Conservation (phyloP, 2,113 vertebrate genomes). For the Hyperopisus bebe region DNA sequence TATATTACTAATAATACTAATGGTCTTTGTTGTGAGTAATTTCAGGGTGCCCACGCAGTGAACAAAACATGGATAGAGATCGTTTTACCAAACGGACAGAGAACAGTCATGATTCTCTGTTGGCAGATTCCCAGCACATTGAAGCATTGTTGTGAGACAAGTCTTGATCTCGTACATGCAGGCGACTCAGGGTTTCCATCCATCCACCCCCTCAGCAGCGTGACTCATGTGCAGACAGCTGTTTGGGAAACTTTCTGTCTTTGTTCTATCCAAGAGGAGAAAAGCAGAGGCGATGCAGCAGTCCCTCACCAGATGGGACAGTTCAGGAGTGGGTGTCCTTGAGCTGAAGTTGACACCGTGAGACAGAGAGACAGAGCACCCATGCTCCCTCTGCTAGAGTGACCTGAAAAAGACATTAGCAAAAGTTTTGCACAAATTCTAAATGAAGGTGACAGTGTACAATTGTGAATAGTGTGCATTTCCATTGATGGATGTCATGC, state of each 20-base stretch:
- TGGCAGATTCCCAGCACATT: background rate
- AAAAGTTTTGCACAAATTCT: background rate
- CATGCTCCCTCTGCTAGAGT: background rate
- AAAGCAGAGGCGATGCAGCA: background rate
- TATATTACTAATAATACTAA: background rate
- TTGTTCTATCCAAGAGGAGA: slow-evolving; percentile 11
- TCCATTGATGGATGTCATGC: background rate
- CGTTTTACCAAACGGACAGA: background rate
- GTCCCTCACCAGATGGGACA: slow-evolving; percentile 13
- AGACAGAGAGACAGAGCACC: background rate
- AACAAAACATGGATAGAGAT: background rate
- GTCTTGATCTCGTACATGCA: background rate
- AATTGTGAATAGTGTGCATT: background rate
- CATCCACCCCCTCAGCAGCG: slow-evolving; percentile 5
- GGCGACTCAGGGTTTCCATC: slow-evolving; percentile 23
- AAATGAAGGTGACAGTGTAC: background rate
- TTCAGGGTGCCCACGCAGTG: background rate
- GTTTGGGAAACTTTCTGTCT: slow-evolving; percentile 20
- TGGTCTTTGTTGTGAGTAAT: background rate
- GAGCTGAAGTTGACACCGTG: background rate
- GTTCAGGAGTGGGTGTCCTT: background rate
- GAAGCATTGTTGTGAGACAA: background rate
- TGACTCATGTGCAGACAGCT: slow-evolving; percentile 15
- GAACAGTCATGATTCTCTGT: background rate
- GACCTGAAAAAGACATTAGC: background rate